These are phyloP conservation scores for Piprites chloris DNA, from an alignment of 2,113 vertebrate species.

Conservation along the genomic window DNA sequence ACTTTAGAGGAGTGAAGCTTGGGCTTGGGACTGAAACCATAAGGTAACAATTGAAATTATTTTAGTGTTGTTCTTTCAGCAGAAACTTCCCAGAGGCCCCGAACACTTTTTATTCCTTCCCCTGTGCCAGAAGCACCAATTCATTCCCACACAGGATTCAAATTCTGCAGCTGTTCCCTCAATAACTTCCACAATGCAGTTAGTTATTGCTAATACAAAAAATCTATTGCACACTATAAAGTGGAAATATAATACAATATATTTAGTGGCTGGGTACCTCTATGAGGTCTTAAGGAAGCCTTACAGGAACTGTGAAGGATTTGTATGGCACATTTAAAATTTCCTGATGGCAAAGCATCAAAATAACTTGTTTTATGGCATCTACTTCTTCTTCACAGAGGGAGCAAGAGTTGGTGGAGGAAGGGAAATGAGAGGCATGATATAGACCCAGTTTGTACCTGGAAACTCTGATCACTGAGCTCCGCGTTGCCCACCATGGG, in stretches of 20 bases:
- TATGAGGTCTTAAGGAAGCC: not conserved
- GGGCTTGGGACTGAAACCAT: conserved; percentile 25
- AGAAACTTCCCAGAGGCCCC: conserved; percentile 43
- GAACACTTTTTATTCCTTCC: conserved; percentile 36
- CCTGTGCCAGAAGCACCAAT: conserved; percentile 12
- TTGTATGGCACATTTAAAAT: not conserved
- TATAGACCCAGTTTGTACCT: not conserved
- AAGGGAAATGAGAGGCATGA: not conserved
- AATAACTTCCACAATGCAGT: conserved; percentile 27
- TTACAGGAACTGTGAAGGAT: not conserved
- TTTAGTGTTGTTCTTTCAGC: conserved; percentile 28
- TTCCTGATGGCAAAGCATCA: not conserved
- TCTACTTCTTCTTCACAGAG: not conserved
- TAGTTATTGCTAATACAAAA: conserved; percentile 51
- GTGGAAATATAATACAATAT: not conserved
- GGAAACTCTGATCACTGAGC: not conserved
- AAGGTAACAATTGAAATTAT: conserved; percentile 32
- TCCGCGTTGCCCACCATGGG: rapidly evolving
- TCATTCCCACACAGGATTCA: conserved; percentile 27
- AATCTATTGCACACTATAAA: conserved; percentile 1
- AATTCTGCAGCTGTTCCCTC: conserved; percentile 51
- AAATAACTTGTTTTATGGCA: not conserved
- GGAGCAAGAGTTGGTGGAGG: not conserved
- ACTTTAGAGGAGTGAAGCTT: not conserved
- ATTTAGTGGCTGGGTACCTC: not conserved